phyloP scores from a whole-genome alignment of 2,888 invertebrate species.

The Chymomyza procnemis region DNA sequence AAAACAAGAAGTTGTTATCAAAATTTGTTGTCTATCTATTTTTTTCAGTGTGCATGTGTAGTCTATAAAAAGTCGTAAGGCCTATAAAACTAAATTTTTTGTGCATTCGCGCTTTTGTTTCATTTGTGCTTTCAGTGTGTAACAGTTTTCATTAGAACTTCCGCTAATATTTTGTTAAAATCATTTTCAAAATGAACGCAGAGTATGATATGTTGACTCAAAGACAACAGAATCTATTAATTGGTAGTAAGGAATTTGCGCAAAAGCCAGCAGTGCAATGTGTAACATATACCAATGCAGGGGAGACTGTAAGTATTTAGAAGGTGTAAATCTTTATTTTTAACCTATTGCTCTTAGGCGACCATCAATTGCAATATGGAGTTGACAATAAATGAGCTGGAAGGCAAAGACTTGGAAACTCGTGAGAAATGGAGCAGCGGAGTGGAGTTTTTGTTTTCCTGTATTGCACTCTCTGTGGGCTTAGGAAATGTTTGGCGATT shows the following conservation, averaged over 20 bases:
- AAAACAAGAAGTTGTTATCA: background rate
- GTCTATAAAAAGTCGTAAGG: background rate
- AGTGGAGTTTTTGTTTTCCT: conserved; percentile 83
- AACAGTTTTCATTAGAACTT: background rate
- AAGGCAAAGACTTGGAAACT: background rate
- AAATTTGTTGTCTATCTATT: background rate
- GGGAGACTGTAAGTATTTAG: conserved; percentile 55
- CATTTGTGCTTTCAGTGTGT: conserved; percentile 15
- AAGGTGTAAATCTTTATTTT: too few relatives aligned
- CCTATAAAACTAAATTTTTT: conserved; percentile 15
- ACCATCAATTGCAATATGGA: background rate
- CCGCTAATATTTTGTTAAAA: conserved; percentile 10
- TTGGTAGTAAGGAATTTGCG: conserved; percentile 4
- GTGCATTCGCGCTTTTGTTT: conserved; percentile 25
- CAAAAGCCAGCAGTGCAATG: conserved; percentile 37
- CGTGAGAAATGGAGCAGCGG: conserved; percentile 81
- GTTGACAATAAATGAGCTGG: background rate
- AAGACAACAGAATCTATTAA: conserved; percentile 39
- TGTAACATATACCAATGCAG: conserved; percentile 45
- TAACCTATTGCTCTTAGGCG: background rate
- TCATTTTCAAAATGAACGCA: conserved; percentile 53
- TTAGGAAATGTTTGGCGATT: conserved; percentile 85
- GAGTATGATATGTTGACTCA: conserved; percentile 57
- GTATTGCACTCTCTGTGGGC: conserved; percentile 81
- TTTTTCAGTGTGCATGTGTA: conserved; percentile 14